Evolutionary conservation across 23 tunicate genomes (phyloP).

Genomic region (Halocynthia roretzi): DNA sequence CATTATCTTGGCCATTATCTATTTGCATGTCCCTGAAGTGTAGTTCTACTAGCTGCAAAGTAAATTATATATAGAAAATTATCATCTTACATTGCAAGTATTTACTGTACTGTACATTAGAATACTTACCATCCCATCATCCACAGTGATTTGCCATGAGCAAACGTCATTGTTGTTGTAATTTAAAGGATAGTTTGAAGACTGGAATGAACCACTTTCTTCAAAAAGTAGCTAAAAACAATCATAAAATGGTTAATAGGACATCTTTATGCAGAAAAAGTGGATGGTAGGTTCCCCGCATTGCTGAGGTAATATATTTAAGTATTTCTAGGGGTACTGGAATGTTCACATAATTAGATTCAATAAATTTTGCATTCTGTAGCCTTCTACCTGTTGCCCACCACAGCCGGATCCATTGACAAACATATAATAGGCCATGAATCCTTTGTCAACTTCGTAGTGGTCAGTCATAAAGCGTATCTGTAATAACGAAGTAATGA

Average conservation of each 20-base stretch:
- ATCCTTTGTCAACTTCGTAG: slow-evolving; percentile 42
- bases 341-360: not conserved
- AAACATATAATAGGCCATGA: slow-evolving; percentile 44
- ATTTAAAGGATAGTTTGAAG: slow-evolving; percentile 50
- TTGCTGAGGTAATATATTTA: too few species aligned
- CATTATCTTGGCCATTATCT: too few species aligned
- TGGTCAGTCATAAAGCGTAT: slow-evolving; percentile 55
- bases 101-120: not conserved
- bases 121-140: slow-evolving; percentile 23
- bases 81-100: not conserved
- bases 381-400: slow-evolving; percentile 36
- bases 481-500: slow-evolving; percentile 9
- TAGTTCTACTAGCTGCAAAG: not conserved
- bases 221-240: slow-evolving; percentile 24
- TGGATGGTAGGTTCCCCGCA: too few species aligned
- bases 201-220: slow-evolving; percentile 22
- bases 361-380: too few species aligned
- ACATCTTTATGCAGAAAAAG: too few species aligned
- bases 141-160: slow-evolving; percentile 48
- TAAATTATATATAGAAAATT: not conserved
- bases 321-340: too few species aligned
- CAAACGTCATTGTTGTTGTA: slow-evolving; percentile 46
- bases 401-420: slow-evolving; percentile 70
- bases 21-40: not conserved
- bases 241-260: too few species aligned